phyloP scores from a whole-genome alignment of 1,140 invertebrate genomes.

The Anastatus disparis region DNA sequence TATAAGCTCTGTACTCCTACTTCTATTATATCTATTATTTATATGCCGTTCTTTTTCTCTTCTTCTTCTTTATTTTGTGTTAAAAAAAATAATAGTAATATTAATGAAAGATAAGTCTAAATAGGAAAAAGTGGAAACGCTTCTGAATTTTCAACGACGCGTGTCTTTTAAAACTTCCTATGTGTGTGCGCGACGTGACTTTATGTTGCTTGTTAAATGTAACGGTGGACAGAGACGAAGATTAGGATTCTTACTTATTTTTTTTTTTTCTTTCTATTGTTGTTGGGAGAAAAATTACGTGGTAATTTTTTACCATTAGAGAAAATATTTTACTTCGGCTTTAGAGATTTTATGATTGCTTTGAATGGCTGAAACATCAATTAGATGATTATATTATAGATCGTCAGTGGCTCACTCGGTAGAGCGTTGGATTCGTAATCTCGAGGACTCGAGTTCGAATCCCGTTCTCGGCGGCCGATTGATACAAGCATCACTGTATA shows the following conservation, averaged over 20 bases:
- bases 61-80: background rate
- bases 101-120: background rate
- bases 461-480: too few relatives aligned
- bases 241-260: background rate
- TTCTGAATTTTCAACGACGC: constrained; percentile 34
- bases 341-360: too few relatives aligned
- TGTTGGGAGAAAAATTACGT: background rate
- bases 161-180: background rate
- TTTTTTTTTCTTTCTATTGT: background rate
- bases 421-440: too few relatives aligned
- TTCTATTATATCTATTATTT: constrained; percentile 13
- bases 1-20: background rate
- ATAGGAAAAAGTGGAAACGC: background rate
- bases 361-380: too few relatives aligned
- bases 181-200: background rate
- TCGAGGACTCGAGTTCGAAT: too few relatives aligned
- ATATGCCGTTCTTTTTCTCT: constrained; percentile 9
- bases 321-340: background rate
- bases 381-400: too few relatives aligned
- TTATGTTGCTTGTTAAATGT: too few relatives aligned
- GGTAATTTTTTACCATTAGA: background rate
- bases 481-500: too few relatives aligned
- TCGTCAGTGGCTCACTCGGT: too few relatives aligned
- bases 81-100: background rate
- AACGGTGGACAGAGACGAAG: background rate